phyloP scores from a whole-genome alignment of 1,140 invertebrate genomes.

The Penaeus chinensis region DNA sequence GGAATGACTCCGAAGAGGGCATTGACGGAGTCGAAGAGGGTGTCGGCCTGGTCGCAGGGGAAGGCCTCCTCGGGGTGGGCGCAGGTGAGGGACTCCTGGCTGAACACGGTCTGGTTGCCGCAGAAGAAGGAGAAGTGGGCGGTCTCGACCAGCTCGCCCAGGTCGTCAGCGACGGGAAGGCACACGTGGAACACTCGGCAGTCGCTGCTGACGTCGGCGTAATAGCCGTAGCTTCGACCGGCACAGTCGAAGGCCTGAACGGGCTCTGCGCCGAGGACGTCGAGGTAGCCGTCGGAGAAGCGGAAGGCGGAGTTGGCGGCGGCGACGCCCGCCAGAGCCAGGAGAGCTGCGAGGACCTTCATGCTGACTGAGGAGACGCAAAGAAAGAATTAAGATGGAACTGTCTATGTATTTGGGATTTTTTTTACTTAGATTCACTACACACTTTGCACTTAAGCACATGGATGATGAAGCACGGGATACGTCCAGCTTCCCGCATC shows the following conservation, averaged over 20 bases:
- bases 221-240: conserved; percentile 31
- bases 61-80: conserved; percentile 18
- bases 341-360: conserved; percentile 29
- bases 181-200: conserved; percentile 51
- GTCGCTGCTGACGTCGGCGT: conserved; percentile 50
- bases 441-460: no score
- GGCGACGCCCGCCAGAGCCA: conserved; percentile 34
- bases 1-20: conserved; percentile 13
- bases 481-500: no score
- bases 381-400: no score
- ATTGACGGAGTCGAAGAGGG: conserved; percentile 32
- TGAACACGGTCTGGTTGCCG: conserved; percentile 57
- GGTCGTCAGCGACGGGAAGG: conserved; percentile 32
- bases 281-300: conserved; percentile 29
- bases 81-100: conserved; percentile 48
- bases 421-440: no score
- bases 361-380: not conserved
- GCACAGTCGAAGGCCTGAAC: conserved; percentile 22
- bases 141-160: conserved; percentile 12
- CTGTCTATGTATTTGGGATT: no score
- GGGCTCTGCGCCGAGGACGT: conserved; percentile 33
- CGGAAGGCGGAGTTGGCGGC: conserved; percentile 33
- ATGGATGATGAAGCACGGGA: no score
- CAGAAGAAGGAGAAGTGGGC: conserved; percentile 35
- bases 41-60: conserved; percentile 32